Conservation (phyloP, 2,888 invertebrate species). For the Drosophila diplacantha region DNA sequence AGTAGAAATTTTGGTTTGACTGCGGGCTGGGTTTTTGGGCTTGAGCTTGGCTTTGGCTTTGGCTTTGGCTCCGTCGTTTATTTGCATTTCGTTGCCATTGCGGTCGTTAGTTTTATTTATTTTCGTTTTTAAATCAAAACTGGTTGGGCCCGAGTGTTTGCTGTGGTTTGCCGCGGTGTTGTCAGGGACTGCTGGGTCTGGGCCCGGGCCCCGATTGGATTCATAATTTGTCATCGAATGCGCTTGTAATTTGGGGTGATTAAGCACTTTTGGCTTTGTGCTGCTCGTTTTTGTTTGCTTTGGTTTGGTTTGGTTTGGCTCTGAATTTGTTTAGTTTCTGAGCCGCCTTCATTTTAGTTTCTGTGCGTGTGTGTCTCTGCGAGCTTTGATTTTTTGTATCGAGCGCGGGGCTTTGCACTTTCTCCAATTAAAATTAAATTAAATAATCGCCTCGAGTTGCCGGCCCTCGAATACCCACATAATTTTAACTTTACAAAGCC, state of each 20-base stretch:
- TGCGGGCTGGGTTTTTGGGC: conserved; percentile 34
- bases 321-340: conserved; percentile 29
- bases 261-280: conserved; percentile 43
- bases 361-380: conserved; percentile 8
- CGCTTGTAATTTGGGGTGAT: conserved; percentile 62
- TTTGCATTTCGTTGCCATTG: conserved; percentile 68
- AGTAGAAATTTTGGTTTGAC: conserved; percentile 61
- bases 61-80: conserved; percentile 49
- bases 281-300: conserved; percentile 18
- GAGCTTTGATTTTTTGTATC: conserved; percentile 12
- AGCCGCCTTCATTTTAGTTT: conserved; percentile 40
- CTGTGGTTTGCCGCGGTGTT: conserved; percentile 58
- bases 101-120: conserved; percentile 65
- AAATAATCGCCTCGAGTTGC: conserved; percentile 51
- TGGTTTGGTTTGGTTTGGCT: conserved; percentile 26
- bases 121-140: conserved; percentile 58
- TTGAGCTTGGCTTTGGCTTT: conserved; percentile 35
- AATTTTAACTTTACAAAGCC: too few relatives aligned
- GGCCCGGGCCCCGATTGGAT: conserved; percentile 10
- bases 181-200: conserved; percentile 28
- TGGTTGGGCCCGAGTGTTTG: conserved; percentile 58
- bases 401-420: conserved; percentile 56
- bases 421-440: conserved; percentile 65
- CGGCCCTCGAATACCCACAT: background rate
- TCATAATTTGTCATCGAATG: conserved; percentile 66